Base-by-base conservation (phyloP, 2,113 vertebrate species). In the Elephantulus edwardii region DNA sequence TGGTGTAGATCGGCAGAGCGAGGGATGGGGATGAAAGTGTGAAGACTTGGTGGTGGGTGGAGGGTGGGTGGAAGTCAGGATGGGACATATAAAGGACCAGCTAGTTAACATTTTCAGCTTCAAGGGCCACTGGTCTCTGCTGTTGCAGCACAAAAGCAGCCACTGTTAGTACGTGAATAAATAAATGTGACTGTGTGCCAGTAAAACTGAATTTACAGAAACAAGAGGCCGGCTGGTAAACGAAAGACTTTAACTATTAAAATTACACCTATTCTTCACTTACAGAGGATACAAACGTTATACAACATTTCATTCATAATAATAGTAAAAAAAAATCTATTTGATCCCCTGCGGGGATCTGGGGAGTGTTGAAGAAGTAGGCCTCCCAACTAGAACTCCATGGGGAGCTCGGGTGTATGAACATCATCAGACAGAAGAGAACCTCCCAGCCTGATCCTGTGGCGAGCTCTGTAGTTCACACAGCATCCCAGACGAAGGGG, bases 191-290 rank as follows among this genome's bases (percentile, higher is more conserved):
- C 40, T 60, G 68, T 52, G 44, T 84, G 66, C 30, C 12, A 87
- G 35, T 84, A 72, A 80, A 91, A 52, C 38, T 84, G 68, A 83
- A 80, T 62, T 90, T 70, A 64, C 22, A 77, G 52, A 80, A 86
- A 30, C 6, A 88, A 54, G 16, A 10, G 40, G 20, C 17, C 35
- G 83, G 13, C 33, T 42, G 20, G 9, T n/a, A n/a, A n/a, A n/a
- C n/a, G n/a, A n/a, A n/a, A n/a, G n/a, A n/a, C n/a, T n/a, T n/a
- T n/a, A n/a, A n/a, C n/a, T n/a, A n/a, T n/a, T n/a, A n/a, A n/a
- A n/a, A n/a, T n/a, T n/a, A n/a, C n/a, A n/a, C n/a, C n/a, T n/a
- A n/a, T n/a, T n/a, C n/a, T n/a, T n/a, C n/a, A n/a, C n/a, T n/a
- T n/a, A n/a, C n/a, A n/a, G n/a, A n/a, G n/a, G n/a, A n/a, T n/a